Base-by-base conservation (phyloP, 2,797 vertebrate genomes). In the Hyperoplus lanceolatus region DNA sequence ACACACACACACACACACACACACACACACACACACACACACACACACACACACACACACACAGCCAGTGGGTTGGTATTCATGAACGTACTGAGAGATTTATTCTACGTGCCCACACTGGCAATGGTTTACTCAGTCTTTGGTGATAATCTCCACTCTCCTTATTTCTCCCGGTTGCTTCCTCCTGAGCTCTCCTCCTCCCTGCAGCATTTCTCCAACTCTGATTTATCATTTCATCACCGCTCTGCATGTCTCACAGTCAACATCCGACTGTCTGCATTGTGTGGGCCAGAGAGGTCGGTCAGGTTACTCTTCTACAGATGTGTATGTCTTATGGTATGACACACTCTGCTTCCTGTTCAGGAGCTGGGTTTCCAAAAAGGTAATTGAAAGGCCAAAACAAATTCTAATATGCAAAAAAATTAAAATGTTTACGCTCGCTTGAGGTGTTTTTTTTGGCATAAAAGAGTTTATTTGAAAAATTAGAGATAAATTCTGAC, bases 211-310 rank as follows among this genome's bases (percentile, higher is more conserved):
- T 86, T 74, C 64, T 59, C 60, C 11, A 49, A 42, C 57, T 70
- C 76, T 76, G 83, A 86, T 80, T 88, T 77, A 78, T 77, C 69
- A 63, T 80, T 80, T 84, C 74, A 79, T 90, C 81, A 86, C 75
- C 54, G 75, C 71, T 51, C 66, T 6, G 78, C 14, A 1, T 76
- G 55, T 69, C 67, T 29, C 42, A 74, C 78, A 67, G 75, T n/a
- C 29, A 10, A 38, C 39, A 66, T 8, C 73, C 79, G 58, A 41
- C 39, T 45, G 85, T 66, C 73, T 85, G 54, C 0, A 74, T 53
- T 54, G 8, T 42, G 66, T 59, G 60, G 79, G 61, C 66, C 29
- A 29, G 3, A 55, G 36, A 78, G 18, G 46, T 75, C 77, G 63
- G 51, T 59, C 62, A 69, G 83, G 77, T 49, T 70, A 58, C 65